Evolutionary conservation across 1,140 invertebrate genomes (phyloP), one percentile per base, ranked within the genome.

Genomic region (Drosophila auraria): DNA sequence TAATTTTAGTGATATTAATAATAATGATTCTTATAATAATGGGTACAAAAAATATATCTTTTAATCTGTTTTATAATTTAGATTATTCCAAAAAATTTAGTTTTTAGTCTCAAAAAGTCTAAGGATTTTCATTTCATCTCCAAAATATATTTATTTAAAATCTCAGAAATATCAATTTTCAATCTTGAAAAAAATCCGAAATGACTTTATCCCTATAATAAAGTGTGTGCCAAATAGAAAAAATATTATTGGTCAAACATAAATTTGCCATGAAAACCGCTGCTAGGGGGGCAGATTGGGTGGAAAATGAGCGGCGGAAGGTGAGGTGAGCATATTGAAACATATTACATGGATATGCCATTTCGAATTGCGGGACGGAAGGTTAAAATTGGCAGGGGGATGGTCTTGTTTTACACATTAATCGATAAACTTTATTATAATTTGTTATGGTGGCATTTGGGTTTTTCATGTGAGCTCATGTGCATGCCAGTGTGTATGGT

Each of bases 351-450:
- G 58, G 38, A 51, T 68, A 45, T 66, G 53, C 38, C 59, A 51
- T 27, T 74, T 47, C 15, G 33, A 23, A n/a, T 33, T 36, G 66
- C 12, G 53, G 44, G 14, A 6, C 5, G 14, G 0, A 33, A 9
- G 38, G 17, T 4, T 33, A 3, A 23, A 62, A 51, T 38, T 30
- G 49, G 17, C 45, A 49, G 8, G 27, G 20, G 23, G 53, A n/a
- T 25, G 17, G 53, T n/a, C 53, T 58, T 78, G 75, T 78, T 78
- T 79, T 78, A 70, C 64, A 78, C 65, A 81, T 87, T 87, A 89
- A 89, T 89, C 86, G 86, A 89, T 90, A 90, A 90, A 86, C 64
- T 75, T 75, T 76, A 90, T 90, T 90, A 90, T 90, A 89, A 89
- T 89, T 90, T 83, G 84, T 89, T 87, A 61, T 74, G 62, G 61